Evolutionary conservation across 2,113 vertebrate species (phyloP).

Genomic region (Muntiacus reevesi): DNA sequence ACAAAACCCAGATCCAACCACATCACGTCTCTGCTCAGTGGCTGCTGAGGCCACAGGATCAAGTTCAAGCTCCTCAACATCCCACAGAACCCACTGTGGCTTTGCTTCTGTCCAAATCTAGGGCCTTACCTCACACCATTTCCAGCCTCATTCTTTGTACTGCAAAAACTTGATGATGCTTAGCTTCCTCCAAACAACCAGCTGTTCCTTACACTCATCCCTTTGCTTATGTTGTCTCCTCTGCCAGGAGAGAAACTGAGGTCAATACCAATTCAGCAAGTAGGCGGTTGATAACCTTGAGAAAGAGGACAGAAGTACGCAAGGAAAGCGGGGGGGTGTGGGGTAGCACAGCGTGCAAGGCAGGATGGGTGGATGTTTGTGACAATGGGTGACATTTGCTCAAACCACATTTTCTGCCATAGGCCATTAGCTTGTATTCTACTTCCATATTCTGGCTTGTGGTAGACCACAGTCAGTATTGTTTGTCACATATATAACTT

Average conservation of each 20-base stretch:
- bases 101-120: conserved; percentile 36
- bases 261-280: neutral
- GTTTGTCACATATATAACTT: neutral
- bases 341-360: neutral
- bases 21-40: neutral
- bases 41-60: conserved; percentile 23
- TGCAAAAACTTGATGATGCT: conserved; percentile 36
- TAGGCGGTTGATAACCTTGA: neutral
- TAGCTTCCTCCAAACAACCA: neutral
- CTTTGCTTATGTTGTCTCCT: neutral
- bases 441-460: conserved; percentile 16
- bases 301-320: neutral
- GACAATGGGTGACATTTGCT: conserved; percentile 35
- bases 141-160: conserved; percentile 36
- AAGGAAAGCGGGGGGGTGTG: neutral
- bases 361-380: conserved; percentile 45
- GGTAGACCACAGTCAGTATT: neutral
- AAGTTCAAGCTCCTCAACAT: conserved; percentile 13
- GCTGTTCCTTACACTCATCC: neutral
- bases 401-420: conserved; percentile 46
- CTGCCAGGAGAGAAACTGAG: neutral
- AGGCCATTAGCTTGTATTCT: neutral
- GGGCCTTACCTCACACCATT: conserved; percentile 9
- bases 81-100: conserved; percentile 49
- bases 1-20: conserved; percentile 39